phyloP scores from a whole-genome alignment of 2,113 vertebrate genomes.

The Arizona elegans region DNA sequence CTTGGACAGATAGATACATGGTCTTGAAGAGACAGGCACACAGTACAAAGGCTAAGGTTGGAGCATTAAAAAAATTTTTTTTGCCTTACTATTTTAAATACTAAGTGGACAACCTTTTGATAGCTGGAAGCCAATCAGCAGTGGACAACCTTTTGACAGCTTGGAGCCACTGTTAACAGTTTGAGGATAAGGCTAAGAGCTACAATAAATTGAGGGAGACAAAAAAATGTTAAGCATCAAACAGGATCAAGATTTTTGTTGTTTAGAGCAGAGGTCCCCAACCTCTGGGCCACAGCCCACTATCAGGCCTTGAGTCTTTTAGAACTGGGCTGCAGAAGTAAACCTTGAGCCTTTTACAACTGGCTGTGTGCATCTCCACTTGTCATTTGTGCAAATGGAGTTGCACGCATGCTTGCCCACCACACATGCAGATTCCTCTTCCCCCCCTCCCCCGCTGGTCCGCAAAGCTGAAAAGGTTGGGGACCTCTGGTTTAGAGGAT shows the following conservation, averaged over 20 bases:
- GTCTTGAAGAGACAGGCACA: not conserved
- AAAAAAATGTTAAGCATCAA: not conserved
- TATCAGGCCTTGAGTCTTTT: not conserved
- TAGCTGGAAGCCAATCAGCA: not conserved
- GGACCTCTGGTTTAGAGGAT: not conserved
- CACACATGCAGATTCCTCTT: not conserved
- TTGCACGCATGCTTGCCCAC: accelerated
- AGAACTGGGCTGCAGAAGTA: not conserved
- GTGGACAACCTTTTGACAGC: too few relatives aligned
- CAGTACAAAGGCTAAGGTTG: not conserved
- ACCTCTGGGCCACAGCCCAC: not conserved
- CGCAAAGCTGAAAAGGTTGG: not conserved
- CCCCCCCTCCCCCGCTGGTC: accelerated
- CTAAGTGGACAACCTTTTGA: not conserved
- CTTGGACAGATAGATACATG: not conserved
- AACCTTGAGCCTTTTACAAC: too few relatives aligned
- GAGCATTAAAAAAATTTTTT: not conserved
- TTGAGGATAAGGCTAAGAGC: not conserved
- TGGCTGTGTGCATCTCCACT: too few relatives aligned
- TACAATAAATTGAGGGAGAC: not conserved
- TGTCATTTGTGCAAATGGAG: not conserved
- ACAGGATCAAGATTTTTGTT: not conserved
- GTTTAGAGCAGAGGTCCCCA: not conserved
- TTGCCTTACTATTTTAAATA: not conserved
- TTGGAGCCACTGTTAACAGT: not conserved